Evolutionary conservation across 2,888 invertebrate genomes (phyloP).

Genomic region (Conchocele bisecta): DNA sequence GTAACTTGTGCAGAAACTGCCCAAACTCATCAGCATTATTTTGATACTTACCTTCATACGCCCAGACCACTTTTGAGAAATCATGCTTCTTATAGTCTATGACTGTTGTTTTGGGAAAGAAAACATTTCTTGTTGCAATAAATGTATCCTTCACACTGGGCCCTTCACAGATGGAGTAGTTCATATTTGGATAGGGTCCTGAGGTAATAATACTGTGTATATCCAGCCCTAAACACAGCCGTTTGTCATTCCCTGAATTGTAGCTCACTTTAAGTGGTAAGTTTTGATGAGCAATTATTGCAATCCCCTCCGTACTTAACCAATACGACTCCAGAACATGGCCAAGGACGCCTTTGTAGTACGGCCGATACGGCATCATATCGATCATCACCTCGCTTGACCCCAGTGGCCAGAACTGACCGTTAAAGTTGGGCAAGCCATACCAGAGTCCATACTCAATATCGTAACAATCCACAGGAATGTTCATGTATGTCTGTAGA

Average conservation of each 20-base stretch:
- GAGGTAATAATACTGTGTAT: conserved; percentile 25
- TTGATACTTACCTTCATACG: conserved; percentile 33
- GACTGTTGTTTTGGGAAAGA: conserved; percentile 37
- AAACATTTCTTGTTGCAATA: conserved; percentile 43
- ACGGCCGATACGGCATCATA: conserved; percentile 43
- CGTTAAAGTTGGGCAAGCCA: conserved; percentile 56
- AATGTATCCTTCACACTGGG: conserved; percentile 56
- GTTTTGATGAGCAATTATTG: conserved; percentile 53
- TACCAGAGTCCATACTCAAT: conserved; percentile 63
- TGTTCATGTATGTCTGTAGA: conserved; percentile 21
- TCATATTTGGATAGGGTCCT: conserved; percentile 12
- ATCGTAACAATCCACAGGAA: conserved; percentile 60
- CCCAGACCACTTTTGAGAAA: conserved; percentile 52
- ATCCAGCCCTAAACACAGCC: conserved; percentile 57
- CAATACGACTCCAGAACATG: conserved; percentile 61
- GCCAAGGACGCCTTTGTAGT: conserved; percentile 39
- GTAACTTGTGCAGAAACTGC: conserved; percentile 59
- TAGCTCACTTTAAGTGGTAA: conserved; percentile 54
- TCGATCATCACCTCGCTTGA: conserved; percentile 28
- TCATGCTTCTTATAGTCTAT: conserved; percentile 34
- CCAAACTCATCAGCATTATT: conserved; percentile 37
- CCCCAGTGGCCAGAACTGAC: conserved; percentile 57
- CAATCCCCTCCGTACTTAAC: conserved; percentile 56
- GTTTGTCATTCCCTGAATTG: conserved; percentile 50
- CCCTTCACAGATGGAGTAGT: conserved; percentile 63